Evolutionary conservation across 2,113 vertebrate genomes (phyloP).

Genomic region (Peromyscus maniculatus): DNA sequence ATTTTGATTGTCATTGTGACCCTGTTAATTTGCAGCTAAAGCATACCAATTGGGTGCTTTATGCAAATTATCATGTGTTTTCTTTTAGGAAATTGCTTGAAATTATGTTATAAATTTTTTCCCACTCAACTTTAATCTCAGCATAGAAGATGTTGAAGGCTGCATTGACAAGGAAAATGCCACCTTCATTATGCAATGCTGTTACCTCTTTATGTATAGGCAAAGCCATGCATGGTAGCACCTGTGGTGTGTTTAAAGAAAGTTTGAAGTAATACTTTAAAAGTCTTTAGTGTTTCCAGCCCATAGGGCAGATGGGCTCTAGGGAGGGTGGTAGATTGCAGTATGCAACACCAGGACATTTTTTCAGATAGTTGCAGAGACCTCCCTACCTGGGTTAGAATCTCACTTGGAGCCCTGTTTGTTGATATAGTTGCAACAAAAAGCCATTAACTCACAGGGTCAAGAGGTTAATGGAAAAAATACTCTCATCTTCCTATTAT

Average conservation of each 20-base stretch:
- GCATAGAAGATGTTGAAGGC: not conserved
- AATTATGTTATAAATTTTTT: constrained; percentile 8
- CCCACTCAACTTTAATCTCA: not conserved
- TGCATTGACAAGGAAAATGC: not conserved
- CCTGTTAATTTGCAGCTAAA: constrained; percentile 61
- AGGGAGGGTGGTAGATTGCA: constrained; percentile 62
- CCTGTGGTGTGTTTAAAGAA: not conserved
- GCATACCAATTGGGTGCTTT: constrained; percentile 43
- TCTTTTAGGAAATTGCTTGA: constrained; percentile 53
- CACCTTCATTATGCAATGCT: not conserved
- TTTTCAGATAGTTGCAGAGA: constrained; percentile 71
- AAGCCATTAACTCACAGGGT: constrained; percentile 87
- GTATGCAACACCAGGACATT: not conserved
- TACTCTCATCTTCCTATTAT: constrained; percentile 83
- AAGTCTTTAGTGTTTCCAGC: not conserved
- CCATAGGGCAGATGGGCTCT: not conserved
- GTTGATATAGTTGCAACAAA: constrained; percentile 80
- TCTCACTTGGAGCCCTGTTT: constrained; percentile 80
- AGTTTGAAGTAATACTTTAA: rapidly evolving
- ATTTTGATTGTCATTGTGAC: constrained; percentile 65
- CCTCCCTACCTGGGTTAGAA: constrained; percentile 69
- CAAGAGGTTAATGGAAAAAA: constrained; percentile 90
- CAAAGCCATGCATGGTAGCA: not conserved
- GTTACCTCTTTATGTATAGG: constrained; percentile 5
- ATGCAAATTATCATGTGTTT: constrained; percentile 46